Base-by-base conservation (phyloP, 2,888 invertebrate species). In the Sarcophaga caerulescens region DNA sequence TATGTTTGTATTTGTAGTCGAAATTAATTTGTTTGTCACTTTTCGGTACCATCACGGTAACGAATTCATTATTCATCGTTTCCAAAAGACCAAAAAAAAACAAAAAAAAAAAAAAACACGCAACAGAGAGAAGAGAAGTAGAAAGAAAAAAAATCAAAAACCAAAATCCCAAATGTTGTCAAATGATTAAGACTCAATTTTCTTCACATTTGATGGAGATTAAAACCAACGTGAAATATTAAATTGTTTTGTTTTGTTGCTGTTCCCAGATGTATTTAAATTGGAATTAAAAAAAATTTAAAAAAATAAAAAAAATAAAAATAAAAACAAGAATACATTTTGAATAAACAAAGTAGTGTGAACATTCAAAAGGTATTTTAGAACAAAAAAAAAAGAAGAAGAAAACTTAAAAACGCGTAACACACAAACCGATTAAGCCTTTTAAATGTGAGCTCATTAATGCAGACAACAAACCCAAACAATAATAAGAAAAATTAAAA, bases 21-120 rank as follows among this genome's bases (percentile, higher is more conserved):
- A 84, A 84, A 84, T 86, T 86, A 86, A 84, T 84, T 86, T 86
- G 84, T 86, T 86, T 86, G 86, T 86, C 86, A 86, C 86, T 86
- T 84, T 84, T 66, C 63, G 81, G 25, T 12, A 52, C 52, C 52
- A 52, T 52, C 52, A 12, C 52, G 57, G 81, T 73, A 86, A 81
- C 81, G 70, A 81, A 77, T 81, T 52, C 52, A 68, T 79, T 84
- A 79, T 84, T 84, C 75, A 79, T 80, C 79, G 69, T 80, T 84
- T 70, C 79, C 17, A 79, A 78, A 21, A 78, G 57, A 69, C 57
- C 75, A 14, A 23, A 35, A 35, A 35, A 35, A 6, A 35, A n/a
- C 19, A 35, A 2, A 35, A 35, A 6, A 10, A 66, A 74, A 35
- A 68, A 45, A 10, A 23, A 68, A 60, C 25, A 11, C 25, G 76